These are phyloP conservation scores for Gymnodraco acuticeps DNA, from an alignment of 2,797 vertebrate species.

Conservation along the genomic window DNA sequence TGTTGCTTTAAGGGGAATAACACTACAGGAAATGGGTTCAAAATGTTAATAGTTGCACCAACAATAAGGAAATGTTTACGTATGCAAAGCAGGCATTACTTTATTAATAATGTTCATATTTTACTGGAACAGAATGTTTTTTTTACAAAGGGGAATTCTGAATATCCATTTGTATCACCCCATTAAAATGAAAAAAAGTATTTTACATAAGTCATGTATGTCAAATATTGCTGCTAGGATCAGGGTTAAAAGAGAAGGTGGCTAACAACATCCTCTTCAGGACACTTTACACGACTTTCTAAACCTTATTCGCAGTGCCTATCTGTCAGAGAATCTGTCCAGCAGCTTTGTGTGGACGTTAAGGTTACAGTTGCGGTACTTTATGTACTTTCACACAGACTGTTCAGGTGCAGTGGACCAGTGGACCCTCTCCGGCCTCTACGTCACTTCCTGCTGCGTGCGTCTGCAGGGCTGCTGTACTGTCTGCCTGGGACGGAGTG, in stretches of 20 bases:
- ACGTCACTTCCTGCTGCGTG: conserved; percentile 85
- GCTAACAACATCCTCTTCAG: background rate
- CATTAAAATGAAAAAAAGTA: too few species aligned
- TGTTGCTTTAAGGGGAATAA: too few species aligned
- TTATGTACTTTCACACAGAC: conserved; percentile 63
- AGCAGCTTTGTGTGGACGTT: conserved; percentile 28
- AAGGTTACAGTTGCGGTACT: conserved; percentile 56
- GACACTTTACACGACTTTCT: background rate
- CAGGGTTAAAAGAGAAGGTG: background rate
- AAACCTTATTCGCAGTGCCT: background rate
- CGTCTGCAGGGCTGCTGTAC: conserved; percentile 67
- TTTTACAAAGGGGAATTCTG: too few species aligned
- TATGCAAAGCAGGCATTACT: too few species aligned
- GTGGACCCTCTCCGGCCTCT: conserved; percentile 59
- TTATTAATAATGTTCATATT: too few species aligned
- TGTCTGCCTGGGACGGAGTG: conserved; percentile 71
- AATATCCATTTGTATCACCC: too few species aligned
- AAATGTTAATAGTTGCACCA: too few species aligned
- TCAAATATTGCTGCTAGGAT: too few species aligned
- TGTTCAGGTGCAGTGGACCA: conserved; percentile 73
- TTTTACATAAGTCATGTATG: too few species aligned
- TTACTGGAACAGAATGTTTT: too few species aligned
- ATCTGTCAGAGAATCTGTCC: background rate
- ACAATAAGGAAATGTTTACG: too few species aligned
- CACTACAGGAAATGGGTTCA: too few species aligned